A percentile compares a stretch with the other conserved stretches of the same genome.
Evolutionary conservation across 1,140 invertebrate genomes (phyloP).

Genomic region (Bursaphelenchus mucronatus): DNA sequence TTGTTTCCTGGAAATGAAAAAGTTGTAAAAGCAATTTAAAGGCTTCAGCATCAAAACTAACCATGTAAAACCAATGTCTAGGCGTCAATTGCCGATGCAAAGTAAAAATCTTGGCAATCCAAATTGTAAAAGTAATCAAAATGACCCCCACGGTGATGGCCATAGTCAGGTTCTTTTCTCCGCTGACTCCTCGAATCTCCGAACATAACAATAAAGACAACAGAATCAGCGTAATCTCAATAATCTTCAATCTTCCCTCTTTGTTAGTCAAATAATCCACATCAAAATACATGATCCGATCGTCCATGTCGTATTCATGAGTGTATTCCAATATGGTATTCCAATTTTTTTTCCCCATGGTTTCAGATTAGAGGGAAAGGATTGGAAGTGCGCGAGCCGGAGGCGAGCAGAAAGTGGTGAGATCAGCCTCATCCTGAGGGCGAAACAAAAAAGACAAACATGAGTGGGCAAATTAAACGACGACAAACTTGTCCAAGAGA

Average conservation of each 20-base stretch:
- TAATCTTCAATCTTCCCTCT: constrained; percentile 32
- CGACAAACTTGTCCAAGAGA: too few relatives aligned
- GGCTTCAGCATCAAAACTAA: constrained; percentile 10
- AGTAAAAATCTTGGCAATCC: constrained; percentile 30
- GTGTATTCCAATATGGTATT: constrained; percentile 7
- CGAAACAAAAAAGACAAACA: neutral
- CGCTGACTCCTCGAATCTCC: constrained; percentile 25
- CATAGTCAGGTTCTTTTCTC: constrained; percentile 33
- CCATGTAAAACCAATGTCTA: neutral
- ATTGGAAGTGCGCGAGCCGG: neutral
- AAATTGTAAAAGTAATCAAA: constrained; percentile 29
- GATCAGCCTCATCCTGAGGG: neutral
- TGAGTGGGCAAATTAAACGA: neutral
- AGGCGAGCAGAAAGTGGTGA: neutral
- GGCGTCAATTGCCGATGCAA: constrained; percentile 22
- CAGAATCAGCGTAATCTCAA: constrained; percentile 32
- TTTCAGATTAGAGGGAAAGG: neutral
- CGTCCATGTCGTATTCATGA: constrained; percentile 32
- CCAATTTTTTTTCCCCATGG: neutral
- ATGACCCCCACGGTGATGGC: constrained; percentile 23
- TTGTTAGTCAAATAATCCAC: constrained; percentile 29
- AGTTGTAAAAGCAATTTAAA: constrained; percentile 15
- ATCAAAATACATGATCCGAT: constrained; percentile 32
- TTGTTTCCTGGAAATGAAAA: constrained; percentile 17
- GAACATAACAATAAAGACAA: constrained; percentile 26